Conservation (phyloP, 2,797 vertebrate genomes). For the Lepilemur septentrionalis region DNA sequence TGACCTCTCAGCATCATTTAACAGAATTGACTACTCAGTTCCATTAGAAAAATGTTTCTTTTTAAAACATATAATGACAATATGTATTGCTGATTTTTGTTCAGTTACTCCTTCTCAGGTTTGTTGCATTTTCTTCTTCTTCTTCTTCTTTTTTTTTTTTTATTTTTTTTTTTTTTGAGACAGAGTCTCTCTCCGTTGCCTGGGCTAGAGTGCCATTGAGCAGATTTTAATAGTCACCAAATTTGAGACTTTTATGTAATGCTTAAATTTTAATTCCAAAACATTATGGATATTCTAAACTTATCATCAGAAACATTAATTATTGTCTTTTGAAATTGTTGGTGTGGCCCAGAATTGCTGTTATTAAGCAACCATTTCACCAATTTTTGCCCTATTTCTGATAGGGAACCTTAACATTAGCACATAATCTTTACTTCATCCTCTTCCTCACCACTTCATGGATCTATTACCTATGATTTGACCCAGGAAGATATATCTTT, state of each 20-base stretch:
- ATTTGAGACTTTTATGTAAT: neutral
- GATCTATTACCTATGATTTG: neutral
- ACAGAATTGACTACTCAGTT: neutral
- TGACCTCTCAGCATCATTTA: neutral
- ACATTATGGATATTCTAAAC: neutral
- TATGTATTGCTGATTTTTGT: neutral
- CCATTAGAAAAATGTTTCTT: neutral
- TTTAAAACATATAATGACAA: neutral
- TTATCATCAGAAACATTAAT: neutral
- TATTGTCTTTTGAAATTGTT: neutral
- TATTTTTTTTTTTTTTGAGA: no score
- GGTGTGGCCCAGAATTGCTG: neutral
- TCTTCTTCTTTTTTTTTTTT: neutral
- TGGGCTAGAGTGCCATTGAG: no score
- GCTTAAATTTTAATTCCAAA: neutral
- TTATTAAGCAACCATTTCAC: neutral
- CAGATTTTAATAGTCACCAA: neutral
- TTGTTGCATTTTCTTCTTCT: neutral
- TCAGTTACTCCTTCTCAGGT: neutral
- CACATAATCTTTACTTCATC: neutral
- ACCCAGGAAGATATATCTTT: neutral
- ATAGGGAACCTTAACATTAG: neutral
- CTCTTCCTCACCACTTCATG: neutral
- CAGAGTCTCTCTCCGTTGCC: no score
- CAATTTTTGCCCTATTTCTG: neutral